phyloP scores from a whole-genome alignment of 2,113 vertebrate genomes.

The Cololabis saira region DNA sequence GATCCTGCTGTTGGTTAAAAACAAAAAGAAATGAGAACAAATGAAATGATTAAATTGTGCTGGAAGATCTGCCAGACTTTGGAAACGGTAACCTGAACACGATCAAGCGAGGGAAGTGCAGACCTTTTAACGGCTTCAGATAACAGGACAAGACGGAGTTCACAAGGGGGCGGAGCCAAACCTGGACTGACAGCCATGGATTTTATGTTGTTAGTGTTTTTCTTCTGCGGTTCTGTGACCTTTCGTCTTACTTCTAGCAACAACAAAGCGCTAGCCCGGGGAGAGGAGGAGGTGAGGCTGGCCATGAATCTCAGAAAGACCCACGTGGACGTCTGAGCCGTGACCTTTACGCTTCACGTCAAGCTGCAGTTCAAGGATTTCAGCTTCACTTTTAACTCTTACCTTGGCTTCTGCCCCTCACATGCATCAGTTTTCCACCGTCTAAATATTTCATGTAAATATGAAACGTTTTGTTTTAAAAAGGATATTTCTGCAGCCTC shows the following conservation, averaged over 20 bases:
- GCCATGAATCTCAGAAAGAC: slow-evolving; percentile 14
- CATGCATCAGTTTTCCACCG: too few species aligned
- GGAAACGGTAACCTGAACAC: background rate
- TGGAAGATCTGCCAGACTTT: background rate
- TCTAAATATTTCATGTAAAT: too few species aligned
- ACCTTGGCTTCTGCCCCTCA: too few species aligned
- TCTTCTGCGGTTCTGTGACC: background rate
- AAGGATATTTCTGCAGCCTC: too few species aligned
- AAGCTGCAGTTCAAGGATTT: too few species aligned
- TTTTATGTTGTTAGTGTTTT: slow-evolving; percentile 6
- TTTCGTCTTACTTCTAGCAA: slow-evolving; percentile 15
- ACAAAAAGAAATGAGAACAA: too few species aligned
- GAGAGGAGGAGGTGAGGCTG: slow-evolving; percentile 5
- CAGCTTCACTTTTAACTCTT: too few species aligned
- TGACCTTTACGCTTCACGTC: background rate
- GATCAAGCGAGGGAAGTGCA: background rate
- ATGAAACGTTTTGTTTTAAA: too few species aligned
- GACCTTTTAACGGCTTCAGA: too few species aligned
- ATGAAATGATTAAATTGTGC: too few species aligned
- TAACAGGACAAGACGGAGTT: slow-evolving; percentile 2
- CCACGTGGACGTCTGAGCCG: slow-evolving; percentile 2
- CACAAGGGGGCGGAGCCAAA: slow-evolving; percentile 11
- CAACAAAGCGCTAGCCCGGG: slow-evolving; percentile 13
- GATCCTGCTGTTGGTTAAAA: too few species aligned
- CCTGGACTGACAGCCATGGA: slow-evolving; percentile 10